Conservation (phyloP, 2,797 vertebrate species). For the Chromobotia macracanthus region DNA sequence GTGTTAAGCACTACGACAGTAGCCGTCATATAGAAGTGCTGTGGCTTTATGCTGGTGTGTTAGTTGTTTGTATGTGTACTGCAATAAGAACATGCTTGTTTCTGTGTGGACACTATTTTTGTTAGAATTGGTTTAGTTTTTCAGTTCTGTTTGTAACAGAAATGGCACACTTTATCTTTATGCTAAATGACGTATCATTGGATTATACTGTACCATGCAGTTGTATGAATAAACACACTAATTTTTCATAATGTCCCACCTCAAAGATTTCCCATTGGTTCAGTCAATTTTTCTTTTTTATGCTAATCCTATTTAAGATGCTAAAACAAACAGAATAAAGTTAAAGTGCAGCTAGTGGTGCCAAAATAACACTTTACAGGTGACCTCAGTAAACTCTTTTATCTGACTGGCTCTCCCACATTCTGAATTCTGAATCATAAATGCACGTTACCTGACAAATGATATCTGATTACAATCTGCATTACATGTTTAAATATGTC, state of each 20-base stretch:
- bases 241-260: too few species aligned
- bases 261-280: too few species aligned
- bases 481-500: background rate
- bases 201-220: too few species aligned
- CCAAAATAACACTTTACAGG: background rate
- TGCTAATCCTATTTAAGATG: too few species aligned
- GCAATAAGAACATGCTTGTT: background rate
- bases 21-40: conserved; percentile 62
- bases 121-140: too few species aligned
- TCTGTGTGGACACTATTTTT: background rate
- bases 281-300: too few species aligned
- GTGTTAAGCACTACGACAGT: conserved; percentile 54
- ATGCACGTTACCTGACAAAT: background rate
- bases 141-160: too few species aligned
- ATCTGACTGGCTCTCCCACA: background rate
- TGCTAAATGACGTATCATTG: too few species aligned
- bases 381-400: background rate
- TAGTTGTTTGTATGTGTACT: background rate
- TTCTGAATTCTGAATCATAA: background rate
- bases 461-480: background rate
- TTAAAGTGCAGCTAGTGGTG: too few species aligned
- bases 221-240: too few species aligned
- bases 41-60: conserved; percentile 28
- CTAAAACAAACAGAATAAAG: too few species aligned
- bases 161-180: too few species aligned